These are phyloP conservation scores for Drosophila baimaii DNA, from an alignment of 1,140 invertebrate genomes.

Conservation along the genomic window DNA sequence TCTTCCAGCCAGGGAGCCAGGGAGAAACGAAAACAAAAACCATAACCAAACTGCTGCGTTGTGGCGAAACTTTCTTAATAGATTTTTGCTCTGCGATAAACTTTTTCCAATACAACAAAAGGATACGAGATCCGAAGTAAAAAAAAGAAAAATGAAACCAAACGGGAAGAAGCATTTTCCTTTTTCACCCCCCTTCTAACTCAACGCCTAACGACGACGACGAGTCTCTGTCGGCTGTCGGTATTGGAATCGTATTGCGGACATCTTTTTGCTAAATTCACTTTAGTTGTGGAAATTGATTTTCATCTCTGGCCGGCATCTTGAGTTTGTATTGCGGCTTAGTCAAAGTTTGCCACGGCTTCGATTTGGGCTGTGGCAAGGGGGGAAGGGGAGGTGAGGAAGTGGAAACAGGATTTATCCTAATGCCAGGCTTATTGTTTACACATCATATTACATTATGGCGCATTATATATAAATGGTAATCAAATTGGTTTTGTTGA, in stretches of 20 bases:
- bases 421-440: constrained; percentile 55
- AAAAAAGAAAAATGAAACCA: constrained; percentile 17
- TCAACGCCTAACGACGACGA: constrained; percentile 28
- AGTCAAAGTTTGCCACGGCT: constrained; percentile 43
- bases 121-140: neutral
- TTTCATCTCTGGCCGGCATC: constrained; percentile 73
- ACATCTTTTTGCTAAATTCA: constrained; percentile 56
- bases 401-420: constrained; percentile 29
- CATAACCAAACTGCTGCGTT: constrained; percentile 71
- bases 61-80: constrained; percentile 82
- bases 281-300: constrained; percentile 75
- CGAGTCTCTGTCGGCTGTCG: constrained; percentile 13
- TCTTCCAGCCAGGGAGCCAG: constrained; percentile 48
- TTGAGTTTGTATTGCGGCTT: constrained; percentile 58
- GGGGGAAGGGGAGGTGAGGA: neutral
- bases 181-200: constrained; percentile 17
- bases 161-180: constrained; percentile 38
- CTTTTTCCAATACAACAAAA: constrained; percentile 57
- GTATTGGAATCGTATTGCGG: constrained; percentile 59
- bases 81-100: constrained; percentile 78
- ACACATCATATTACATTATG: constrained; percentile 56
- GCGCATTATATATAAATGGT: constrained; percentile 42
- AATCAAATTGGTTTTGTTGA: constrained; percentile 49
- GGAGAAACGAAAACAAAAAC: constrained; percentile 62
- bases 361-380: constrained; percentile 5